These are phyloP conservation scores for Paramisgurnus dabryanus DNA, from an alignment of 2,113 vertebrate species.

Conservation along the genomic window DNA sequence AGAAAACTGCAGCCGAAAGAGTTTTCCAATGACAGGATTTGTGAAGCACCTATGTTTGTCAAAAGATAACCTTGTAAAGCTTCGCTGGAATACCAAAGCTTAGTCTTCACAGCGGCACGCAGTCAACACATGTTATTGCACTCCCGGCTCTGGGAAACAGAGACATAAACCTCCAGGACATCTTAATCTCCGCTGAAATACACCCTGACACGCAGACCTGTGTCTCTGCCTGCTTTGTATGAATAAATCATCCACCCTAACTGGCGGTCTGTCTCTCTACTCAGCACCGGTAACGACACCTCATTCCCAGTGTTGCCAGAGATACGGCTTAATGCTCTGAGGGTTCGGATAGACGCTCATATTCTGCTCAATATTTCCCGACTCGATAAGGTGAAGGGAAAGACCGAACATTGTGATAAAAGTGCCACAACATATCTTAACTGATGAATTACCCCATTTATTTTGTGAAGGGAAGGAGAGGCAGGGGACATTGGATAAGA, in stretches of 20 bases:
- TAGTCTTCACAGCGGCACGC: constrained; percentile 15
- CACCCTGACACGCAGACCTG: constrained; percentile 50
- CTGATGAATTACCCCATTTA: constrained; percentile 43
- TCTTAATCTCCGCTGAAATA: constrained; percentile 69
- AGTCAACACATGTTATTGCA: constrained; percentile 29
- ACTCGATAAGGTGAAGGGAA: constrained; percentile 32
- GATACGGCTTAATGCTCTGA: constrained; percentile 36
- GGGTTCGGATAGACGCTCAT: constrained; percentile 1
- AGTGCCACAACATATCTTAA: constrained; percentile 23
- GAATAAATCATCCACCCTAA: constrained; percentile 49
- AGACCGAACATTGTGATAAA: constrained; percentile 31
- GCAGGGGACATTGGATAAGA: constrained; percentile 24
- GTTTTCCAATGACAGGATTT: constrained; percentile 14
- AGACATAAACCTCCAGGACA: constrained; percentile 57
- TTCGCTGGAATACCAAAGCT: constrained; percentile 5
- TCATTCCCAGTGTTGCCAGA: constrained; percentile 37
- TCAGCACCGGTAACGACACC: constrained; percentile 6
- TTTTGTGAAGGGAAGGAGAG: constrained; percentile 36
- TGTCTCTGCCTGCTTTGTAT: constrained; percentile 37
- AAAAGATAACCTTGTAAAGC: constrained; percentile 37
- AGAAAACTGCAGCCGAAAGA: not conserved
- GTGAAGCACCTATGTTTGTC: not conserved
- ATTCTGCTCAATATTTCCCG: not conserved
- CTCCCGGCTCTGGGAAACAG: constrained; percentile 14
- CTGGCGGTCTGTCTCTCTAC: constrained; percentile 11